Conservation (phyloP, 2,888 invertebrate species). For the Spodoptera littoralis region DNA sequence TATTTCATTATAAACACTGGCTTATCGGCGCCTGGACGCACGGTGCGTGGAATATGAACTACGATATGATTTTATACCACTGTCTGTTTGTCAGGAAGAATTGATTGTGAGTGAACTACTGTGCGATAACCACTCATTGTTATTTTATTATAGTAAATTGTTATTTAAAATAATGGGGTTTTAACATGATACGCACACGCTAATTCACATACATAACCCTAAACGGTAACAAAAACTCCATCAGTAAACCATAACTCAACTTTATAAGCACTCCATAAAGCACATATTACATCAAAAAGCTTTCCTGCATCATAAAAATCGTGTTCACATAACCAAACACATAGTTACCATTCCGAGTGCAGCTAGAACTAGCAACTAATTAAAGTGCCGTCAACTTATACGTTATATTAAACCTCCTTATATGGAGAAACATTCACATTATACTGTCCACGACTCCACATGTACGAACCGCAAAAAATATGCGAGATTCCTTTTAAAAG, state of each 20-base stretch:
- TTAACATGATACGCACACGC: too few species aligned
- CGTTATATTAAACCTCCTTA: slow-evolving; percentile 34
- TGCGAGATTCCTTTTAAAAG: slow-evolving; percentile 38
- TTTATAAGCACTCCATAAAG: too few species aligned
- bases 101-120: slow-evolving; percentile 32
- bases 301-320: slow-evolving; percentile 1
- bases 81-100: slow-evolving; percentile 13
- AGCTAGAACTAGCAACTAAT: slow-evolving; percentile 32
- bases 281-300: too few species aligned
- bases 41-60: slow-evolving; percentile 45
- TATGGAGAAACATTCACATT: slow-evolving; percentile 33
- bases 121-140: slow-evolving; percentile 4
- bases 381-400: slow-evolving; percentile 35
- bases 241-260: too few species aligned
- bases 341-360: slow-evolving; percentile 21
- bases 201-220: too few species aligned
- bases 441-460: slow-evolving; percentile 24
- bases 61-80: slow-evolving; percentile 37
- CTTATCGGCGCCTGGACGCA: slow-evolving; percentile 33
- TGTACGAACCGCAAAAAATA: slow-evolving; percentile 34
- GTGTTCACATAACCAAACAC: slow-evolving; percentile 13
- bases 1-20: slow-evolving; percentile 4
- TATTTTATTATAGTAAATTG: background rate
- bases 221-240: too few species aligned
- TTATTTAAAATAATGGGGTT: too few species aligned